Conservation (phyloP, 2,113 vertebrate genomes). For the Chaetops frenatus region DNA sequence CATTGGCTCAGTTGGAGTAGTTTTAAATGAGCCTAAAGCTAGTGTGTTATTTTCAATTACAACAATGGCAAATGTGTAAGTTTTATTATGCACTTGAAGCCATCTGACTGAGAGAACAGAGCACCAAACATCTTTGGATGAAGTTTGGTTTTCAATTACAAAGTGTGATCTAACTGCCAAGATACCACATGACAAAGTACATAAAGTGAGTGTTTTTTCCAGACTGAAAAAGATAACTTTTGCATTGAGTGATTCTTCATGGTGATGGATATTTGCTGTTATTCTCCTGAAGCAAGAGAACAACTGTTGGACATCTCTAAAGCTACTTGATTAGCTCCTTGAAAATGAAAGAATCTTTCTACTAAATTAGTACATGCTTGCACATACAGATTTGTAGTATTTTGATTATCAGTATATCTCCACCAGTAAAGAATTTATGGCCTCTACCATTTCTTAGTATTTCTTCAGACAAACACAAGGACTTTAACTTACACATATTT, state of each 20-base stretch:
- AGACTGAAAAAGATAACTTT: neutral
- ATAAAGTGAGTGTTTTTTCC: neutral
- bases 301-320: neutral
- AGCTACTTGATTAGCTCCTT: neutral
- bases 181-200: slow-evolving; percentile 41
- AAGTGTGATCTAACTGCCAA: slow-evolving; percentile 44
- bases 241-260: slow-evolving; percentile 22
- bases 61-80: neutral
- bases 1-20: neutral
- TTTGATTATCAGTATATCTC: neutral
- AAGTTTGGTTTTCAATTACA: slow-evolving; percentile 54
- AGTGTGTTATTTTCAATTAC: neutral
- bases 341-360: neutral
- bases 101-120: neutral
- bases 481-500: neutral
- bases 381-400: neutral
- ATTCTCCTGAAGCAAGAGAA: neutral
- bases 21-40: neutral
- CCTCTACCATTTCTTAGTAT: neutral
- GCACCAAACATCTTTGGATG: neutral
- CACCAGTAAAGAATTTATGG: neutral
- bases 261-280: slow-evolving; percentile 34
- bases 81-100: neutral
- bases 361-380: neutral
- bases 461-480: neutral